Conservation (phyloP, 2,113 vertebrate genomes). For the Tachysurus fulvidraco region DNA sequence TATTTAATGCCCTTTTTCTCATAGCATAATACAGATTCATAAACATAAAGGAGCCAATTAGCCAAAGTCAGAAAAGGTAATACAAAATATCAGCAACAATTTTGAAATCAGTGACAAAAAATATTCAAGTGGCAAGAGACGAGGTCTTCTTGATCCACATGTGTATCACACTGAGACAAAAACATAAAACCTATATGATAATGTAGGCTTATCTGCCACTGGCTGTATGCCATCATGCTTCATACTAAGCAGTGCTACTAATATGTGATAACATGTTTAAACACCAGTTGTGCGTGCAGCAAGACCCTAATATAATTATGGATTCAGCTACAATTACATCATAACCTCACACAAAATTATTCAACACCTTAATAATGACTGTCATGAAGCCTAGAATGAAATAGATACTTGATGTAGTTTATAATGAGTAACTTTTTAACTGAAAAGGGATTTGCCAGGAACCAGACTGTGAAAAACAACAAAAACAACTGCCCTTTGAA, state of each 20-base stretch:
- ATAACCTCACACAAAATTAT: background rate
- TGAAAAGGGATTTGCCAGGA: background rate
- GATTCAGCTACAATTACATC: conserved; percentile 23
- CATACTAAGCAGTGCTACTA: conserved; percentile 4
- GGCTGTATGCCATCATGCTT: background rate
- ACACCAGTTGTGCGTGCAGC: background rate
- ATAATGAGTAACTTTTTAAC: background rate
- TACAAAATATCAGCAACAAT: background rate
- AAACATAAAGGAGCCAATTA: background rate
- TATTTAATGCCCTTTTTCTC: conserved; percentile 38
- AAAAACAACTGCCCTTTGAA: background rate
- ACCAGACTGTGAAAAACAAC: background rate
- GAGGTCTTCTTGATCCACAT: background rate
- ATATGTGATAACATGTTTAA: background rate
- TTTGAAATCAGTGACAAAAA: conserved; percentile 1
- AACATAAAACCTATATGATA: conserved; percentile 21
- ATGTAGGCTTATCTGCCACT: background rate
- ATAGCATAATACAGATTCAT: conserved; percentile 7
- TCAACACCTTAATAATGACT: background rate
- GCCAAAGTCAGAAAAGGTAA: conserved; percentile 13
- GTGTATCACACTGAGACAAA: background rate
- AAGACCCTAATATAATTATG: background rate
- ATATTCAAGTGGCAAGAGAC: background rate
- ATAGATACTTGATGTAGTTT: background rate
- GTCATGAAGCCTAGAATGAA: background rate